Evolutionary conservation across 1,140 invertebrate species (phyloP).

Genomic region (Meloidogyne chitwoodi): DNA sequence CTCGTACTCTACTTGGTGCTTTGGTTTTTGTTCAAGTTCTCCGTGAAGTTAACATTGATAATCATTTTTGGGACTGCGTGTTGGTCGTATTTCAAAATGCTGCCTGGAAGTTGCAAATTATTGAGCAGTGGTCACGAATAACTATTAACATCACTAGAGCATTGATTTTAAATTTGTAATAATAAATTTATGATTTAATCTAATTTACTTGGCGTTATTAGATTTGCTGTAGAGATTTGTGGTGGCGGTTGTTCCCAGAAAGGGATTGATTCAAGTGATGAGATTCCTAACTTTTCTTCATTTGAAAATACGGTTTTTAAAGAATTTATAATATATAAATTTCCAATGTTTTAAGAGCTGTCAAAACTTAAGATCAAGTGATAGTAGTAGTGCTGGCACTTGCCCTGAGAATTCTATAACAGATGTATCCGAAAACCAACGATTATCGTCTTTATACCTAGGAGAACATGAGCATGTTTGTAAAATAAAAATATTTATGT

Average conservation of each 20-base stretch:
- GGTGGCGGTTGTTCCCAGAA: background rate
- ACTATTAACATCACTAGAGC: conserved; percentile 49
- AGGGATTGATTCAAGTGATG: background rate
- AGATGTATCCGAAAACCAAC: too few species aligned
- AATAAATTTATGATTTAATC: background rate
- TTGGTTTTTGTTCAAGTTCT: conserved; percentile 51
- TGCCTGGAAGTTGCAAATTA: conserved; percentile 45
- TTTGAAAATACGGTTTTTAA: background rate
- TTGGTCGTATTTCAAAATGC: conserved; percentile 42
- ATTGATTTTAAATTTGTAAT: conserved; percentile 50
- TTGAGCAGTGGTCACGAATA: conserved; percentile 45
- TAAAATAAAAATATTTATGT: too few species aligned
- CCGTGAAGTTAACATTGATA: conserved; percentile 48
- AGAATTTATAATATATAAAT: background rate
- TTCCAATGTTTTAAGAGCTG: background rate
- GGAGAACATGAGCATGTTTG: too few species aligned
- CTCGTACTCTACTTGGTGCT: conserved; percentile 39
- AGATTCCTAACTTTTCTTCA: background rate
- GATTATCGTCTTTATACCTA: too few species aligned
- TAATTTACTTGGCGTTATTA: background rate
- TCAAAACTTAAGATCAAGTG: background rate
- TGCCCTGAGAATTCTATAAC: background rate
- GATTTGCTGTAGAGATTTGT: background rate
- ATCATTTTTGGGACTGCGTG: conserved; percentile 56
- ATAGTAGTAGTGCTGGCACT: background rate